Base-by-base conservation (phyloP, 23 tunicate species). In the Botrylloides violaceus region DNA sequence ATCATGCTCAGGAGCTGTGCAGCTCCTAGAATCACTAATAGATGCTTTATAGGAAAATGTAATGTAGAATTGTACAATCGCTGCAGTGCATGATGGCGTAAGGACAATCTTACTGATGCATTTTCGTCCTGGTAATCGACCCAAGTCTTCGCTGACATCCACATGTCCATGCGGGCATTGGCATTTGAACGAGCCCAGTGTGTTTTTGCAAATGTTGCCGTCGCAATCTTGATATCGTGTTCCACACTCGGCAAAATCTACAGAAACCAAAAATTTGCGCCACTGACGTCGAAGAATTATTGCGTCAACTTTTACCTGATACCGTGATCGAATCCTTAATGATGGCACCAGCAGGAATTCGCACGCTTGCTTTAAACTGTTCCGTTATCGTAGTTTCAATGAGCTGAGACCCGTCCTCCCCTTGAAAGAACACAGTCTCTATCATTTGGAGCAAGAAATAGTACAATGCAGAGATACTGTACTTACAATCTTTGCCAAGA, bases 171-270 rank as follows among this genome's bases (percentile, higher is more conserved):
- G 36, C 5, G 82, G 86, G 60, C 95, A 87, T 19, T 70, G 47
- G 36, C 95, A 87, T 3, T 21, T 59, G 70, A 80, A 87, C 5
- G 82, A 58, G 15, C 95, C 86, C 0, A 49, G 59, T n/a, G 32
- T 55, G 49, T 87, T 87, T 68, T 39, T 50, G 59, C 95, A 87
- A 9, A 38, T 78, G 70, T 76, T 87, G 32, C 95, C 95, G 30
- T 29, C 37, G 66, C 95, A 87, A 49, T 87, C 86, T 32, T 68
- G 79, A 19, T 39, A 49, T 23, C 53, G 59, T 0, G 80, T 70
- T 23, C 77, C 77, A 60, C 95, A 87, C 50, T 87, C 95, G 55
- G 79, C 60, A 9, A 70, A 76, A 39, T 87, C 95, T 84, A 38
- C 5, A 63, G 21, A 21, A 29, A 71, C 36, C 31, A 36, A 48